Conservation (phyloP, 2,888 invertebrate species). For the Lithophane socia region DNA sequence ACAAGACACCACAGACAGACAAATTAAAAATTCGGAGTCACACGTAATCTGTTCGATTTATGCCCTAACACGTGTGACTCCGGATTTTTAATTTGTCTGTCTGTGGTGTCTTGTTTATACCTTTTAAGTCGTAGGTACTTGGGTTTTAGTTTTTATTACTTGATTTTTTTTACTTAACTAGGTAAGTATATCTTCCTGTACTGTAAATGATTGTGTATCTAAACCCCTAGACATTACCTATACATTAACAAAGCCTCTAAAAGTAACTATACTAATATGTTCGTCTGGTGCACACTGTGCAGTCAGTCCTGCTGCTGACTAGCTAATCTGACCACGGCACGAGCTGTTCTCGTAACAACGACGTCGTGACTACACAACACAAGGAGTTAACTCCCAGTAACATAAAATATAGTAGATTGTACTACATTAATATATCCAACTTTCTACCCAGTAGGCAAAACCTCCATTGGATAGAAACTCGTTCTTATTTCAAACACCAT, state of each 20-base stretch:
- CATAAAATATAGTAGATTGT: not conserved
- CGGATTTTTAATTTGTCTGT: too few species aligned
- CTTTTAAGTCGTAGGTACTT: too few species aligned
- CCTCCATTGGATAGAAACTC: conserved; percentile 40
- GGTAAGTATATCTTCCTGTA: not conserved
- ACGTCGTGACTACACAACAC: not conserved
- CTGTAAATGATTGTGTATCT: not conserved
- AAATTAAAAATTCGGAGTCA: too few species aligned
- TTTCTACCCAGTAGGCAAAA: conserved; percentile 23
- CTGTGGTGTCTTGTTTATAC: too few species aligned
- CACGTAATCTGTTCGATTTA: too few species aligned
- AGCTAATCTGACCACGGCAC: not conserved
- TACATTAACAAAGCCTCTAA: not conserved
- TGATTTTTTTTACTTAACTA: too few species aligned
- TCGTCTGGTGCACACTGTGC: too few species aligned
- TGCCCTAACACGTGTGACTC: too few species aligned
- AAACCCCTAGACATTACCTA: not conserved
- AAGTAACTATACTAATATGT: not conserved
- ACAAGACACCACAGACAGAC: too few species aligned
- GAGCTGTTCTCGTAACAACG: not conserved
- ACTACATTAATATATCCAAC: not conserved
- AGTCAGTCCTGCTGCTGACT: not conserved
- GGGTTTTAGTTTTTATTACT: too few species aligned
- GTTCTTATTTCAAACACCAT: conserved; percentile 23
- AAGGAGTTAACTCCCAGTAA: not conserved